A percentile compares a stretch with the other conserved stretches of the same genome.
Conservation (phyloP, 2,113 vertebrate genomes). For the Sinocyclocheilus anshuiensis region DNA sequence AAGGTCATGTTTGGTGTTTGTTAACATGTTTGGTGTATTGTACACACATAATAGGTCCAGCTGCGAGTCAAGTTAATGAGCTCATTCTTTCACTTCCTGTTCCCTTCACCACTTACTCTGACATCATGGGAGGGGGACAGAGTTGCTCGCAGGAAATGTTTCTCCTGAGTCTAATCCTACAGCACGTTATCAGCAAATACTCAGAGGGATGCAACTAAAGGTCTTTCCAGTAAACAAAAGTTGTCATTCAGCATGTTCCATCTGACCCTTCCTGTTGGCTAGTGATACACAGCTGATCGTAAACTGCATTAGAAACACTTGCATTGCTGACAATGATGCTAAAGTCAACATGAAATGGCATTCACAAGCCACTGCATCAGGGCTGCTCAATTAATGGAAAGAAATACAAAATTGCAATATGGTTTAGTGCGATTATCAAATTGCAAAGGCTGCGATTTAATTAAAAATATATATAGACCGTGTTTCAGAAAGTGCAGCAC, state of each 20-base stretch:
- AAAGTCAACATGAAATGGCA: background rate
- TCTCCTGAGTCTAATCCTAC: conserved; percentile 58
- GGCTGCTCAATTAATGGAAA: background rate
- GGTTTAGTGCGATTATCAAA: too few relatives aligned
- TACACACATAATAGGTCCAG: conserved; percentile 45
- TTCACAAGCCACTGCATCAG: background rate
- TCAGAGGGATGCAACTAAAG: background rate
- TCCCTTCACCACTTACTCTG: conserved; percentile 22
- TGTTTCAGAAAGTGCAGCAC: too few relatives aligned
- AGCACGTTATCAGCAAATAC: conserved; percentile 53
- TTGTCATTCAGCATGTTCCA: conserved; percentile 31
- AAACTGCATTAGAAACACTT: conserved; percentile 1
- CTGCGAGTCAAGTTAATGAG: conserved; percentile 30
- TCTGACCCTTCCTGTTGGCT: conserved; percentile 24
- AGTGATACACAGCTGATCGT: background rate
- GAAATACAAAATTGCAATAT: too few relatives aligned
- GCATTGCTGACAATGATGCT: background rate
- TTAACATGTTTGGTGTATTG: background rate
- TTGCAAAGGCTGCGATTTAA: too few relatives aligned
- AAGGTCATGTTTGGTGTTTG: conserved; percentile 16
- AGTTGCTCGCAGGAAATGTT: conserved; percentile 51
- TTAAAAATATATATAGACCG: too few relatives aligned
- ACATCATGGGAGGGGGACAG: conserved; percentile 63
- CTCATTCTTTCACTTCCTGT: conserved; percentile 62
- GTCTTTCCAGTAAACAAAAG: background rate